A percentile compares a stretch with the other conserved stretches of the same genome.
phyloP scores from a whole-genome alignment of 2,113 vertebrate genomes.

The Festucalex cinctus region DNA sequence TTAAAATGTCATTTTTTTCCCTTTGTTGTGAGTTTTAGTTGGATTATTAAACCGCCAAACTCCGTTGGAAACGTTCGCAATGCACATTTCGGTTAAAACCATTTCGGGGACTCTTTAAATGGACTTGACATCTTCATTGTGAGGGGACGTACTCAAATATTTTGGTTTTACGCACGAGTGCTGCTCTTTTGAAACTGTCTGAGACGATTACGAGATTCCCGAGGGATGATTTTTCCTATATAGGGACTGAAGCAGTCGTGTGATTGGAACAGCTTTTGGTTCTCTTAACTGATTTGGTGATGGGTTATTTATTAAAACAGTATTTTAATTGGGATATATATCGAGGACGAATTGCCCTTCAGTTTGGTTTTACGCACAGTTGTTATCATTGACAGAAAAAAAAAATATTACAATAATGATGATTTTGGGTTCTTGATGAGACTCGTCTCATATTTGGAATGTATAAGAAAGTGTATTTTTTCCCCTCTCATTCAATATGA shows the following conservation, averaged over 20 bases:
- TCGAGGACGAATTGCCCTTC: neutral
- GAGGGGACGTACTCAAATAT: neutral
- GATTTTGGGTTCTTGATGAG: neutral
- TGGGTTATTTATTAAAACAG: too few species aligned
- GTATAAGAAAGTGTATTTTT: neutral
- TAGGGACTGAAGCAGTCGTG: neutral
- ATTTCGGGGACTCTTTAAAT: neutral
- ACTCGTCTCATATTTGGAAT: neutral
- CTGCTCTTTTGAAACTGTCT: neutral
- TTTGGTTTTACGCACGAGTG: neutral
- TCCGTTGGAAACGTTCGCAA: neutral
- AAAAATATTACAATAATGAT: neutral
- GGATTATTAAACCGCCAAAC: neutral
- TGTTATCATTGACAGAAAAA: neutral
- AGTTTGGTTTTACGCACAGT: neutral
- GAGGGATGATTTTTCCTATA: conserved; percentile 17
- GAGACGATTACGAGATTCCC: neutral
- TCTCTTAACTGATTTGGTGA: too few species aligned
- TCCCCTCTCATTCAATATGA: too few species aligned
- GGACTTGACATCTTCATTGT: neutral
- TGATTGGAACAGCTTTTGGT: too few species aligned
- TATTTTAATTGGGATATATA: too few species aligned
- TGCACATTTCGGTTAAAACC: neutral
- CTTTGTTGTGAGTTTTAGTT: neutral
- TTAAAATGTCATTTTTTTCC: neutral